Conservation (phyloP, 2,797 vertebrate species). For the Bryconaethiops microstoma region DNA sequence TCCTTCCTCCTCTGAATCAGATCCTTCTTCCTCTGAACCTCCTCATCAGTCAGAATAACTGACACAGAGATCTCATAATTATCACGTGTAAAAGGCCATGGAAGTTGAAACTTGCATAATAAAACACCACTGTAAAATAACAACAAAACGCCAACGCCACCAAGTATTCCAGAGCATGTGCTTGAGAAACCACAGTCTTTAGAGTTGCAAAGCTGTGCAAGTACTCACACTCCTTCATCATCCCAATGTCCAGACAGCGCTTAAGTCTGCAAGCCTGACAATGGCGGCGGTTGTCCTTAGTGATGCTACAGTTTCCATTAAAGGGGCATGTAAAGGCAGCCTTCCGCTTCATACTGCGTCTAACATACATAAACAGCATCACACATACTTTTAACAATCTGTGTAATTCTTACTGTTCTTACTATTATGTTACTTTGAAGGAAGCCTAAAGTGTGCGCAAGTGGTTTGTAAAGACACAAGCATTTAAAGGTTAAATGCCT, state of each 20-base stretch:
- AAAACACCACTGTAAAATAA: not conserved
- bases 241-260: slow-evolving; percentile 88
- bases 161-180: not conserved
- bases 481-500: slow-evolving; percentile 25
- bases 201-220: slow-evolving; percentile 25
- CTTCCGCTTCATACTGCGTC: slow-evolving; percentile 97
- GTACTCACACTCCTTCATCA: slow-evolving; percentile 95
- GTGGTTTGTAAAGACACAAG: not conserved
- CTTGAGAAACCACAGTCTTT: not conserved
- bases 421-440: too few species aligned
- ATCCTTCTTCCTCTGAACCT: slow-evolving; percentile 96
- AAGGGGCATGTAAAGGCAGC: slow-evolving; percentile 94
- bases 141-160: not conserved
- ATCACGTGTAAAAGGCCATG: not conserved
- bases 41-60: slow-evolving; percentile 98
- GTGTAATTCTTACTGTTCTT: not conserved
- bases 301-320: slow-evolving; percentile 90
- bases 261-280: slow-evolving; percentile 98
- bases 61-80: slow-evolving; percentile 22
- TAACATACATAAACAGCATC: slow-evolving; percentile 59
- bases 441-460: not conserved
- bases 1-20: slow-evolving; percentile 94
- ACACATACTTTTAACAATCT: slow-evolving; percentile 28
- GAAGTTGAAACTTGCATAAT: slow-evolving; percentile 35
- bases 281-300: slow-evolving; percentile 97